Evolutionary conservation across 2,113 vertebrate genomes (phyloP).

Genomic region (Eudorcas thomsonii): DNA sequence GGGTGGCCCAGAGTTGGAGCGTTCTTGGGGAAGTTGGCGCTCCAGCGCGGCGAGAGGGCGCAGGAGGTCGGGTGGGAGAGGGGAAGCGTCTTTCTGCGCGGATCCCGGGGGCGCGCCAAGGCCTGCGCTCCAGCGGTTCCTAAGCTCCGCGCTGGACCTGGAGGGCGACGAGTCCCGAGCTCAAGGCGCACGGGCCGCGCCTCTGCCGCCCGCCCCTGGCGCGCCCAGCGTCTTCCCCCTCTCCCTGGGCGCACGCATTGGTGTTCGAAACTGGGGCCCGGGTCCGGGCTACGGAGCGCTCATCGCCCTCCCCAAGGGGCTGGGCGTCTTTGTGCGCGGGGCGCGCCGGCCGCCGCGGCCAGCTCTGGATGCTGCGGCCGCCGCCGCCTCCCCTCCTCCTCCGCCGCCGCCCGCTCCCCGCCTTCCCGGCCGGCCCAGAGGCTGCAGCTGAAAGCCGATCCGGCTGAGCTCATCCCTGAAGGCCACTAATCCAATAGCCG

Average conservation of each 20-base stretch:
- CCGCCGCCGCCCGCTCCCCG: conserved; percentile 68
- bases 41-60: neutral
- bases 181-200: conserved; percentile 57
- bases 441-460: conserved; percentile 85
- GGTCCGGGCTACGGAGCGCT: neutral
- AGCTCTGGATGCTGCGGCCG: conserved; percentile 65
- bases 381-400: conserved; percentile 61
- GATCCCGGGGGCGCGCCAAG: conserved; percentile 5
- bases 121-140: neutral
- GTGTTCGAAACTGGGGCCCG: neutral
- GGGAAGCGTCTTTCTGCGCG: neutral
- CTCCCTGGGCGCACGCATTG: neutral
- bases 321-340: conserved; percentile 67
- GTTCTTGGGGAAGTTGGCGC: conserved; percentile 71
- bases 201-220: neutral
- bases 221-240: neutral
- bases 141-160: neutral
- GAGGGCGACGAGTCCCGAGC: conserved; percentile 27
- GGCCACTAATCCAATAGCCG: conserved; percentile 85
- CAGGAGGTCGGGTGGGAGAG: neutral
- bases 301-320: conserved; percentile 38
- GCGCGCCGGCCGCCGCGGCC: conserved; percentile 50
- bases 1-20: conserved; percentile 68
- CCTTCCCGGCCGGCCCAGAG: conserved; percentile 72
- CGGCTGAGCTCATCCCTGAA: conserved; percentile 86